phyloP scores from a whole-genome alignment of 2,888 invertebrate species.

The Tillus elongatus region DNA sequence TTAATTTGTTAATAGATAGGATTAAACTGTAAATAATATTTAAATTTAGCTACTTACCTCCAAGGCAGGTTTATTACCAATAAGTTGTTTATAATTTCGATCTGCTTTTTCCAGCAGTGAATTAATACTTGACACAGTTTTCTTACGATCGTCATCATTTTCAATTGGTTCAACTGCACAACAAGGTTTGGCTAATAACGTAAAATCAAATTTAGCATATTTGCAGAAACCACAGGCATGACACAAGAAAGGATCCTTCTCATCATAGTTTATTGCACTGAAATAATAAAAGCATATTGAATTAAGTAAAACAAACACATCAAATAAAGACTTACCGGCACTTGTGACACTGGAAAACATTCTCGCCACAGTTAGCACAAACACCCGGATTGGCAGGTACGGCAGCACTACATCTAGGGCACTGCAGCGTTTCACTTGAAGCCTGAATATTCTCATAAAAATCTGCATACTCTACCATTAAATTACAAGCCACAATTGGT shows the following conservation, averaged over 20 bases:
- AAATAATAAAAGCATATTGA: slow-evolving; percentile 14
- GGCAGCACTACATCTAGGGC: slow-evolving; percentile 91
- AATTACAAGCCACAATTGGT: slow-evolving; percentile 93
- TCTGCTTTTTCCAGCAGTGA: slow-evolving; percentile 89
- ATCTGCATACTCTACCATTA: slow-evolving; percentile 97
- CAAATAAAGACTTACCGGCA: slow-evolving; percentile 55
- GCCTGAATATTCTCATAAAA: slow-evolving; percentile 94
- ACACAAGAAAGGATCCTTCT: slow-evolving; percentile 97
- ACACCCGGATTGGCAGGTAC: slow-evolving; percentile 97
- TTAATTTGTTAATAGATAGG: too few species aligned
- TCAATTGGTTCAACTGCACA: slow-evolving; percentile 97
- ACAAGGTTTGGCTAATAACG: slow-evolving; percentile 80
- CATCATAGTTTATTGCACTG: slow-evolving; percentile 96
- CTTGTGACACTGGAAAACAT: slow-evolving; percentile 98
- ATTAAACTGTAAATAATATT: too few species aligned
- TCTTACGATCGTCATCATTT: slow-evolving; percentile 92
- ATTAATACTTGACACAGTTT: slow-evolving; percentile 87
- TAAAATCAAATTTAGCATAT: slow-evolving; percentile 97
- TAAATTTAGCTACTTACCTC: slow-evolving; percentile 53
- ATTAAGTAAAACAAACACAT: slow-evolving; percentile 4
- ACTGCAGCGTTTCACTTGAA: slow-evolving; percentile 88
- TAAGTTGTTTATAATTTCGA: slow-evolving; percentile 81
- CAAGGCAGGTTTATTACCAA: slow-evolving; percentile 80
- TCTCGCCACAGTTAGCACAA: slow-evolving; percentile 94
- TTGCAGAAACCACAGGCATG: slow-evolving; percentile 99